These are phyloP conservation scores for Limnodromus scolopaceus DNA, from an alignment of 2,797 vertebrate genomes.

Conservation along the genomic window DNA sequence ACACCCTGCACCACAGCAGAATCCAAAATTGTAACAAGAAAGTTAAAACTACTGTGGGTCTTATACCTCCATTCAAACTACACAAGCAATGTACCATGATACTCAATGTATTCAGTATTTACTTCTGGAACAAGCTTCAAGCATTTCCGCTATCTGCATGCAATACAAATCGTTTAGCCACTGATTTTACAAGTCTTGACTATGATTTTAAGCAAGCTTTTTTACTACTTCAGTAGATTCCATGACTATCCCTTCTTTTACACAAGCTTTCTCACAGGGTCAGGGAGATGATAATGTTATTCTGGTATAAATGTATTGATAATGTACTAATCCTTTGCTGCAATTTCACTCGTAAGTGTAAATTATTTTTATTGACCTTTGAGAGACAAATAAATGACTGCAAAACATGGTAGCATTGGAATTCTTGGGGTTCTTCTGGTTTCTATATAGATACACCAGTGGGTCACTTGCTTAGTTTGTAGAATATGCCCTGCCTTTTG, in stretches of 20 bases:
- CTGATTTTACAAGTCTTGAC: not conserved
- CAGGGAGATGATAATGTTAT: not conserved
- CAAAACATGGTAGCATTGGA: not conserved
- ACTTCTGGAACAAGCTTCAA: not conserved
- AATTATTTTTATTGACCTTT: not conserved
- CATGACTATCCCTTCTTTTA: not conserved
- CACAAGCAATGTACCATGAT: rapidly evolving
- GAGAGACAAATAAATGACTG: not conserved
- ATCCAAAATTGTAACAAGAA: not conserved
- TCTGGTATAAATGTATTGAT: not conserved
- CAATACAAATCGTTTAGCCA: not conserved
- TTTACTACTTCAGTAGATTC: not conserved
- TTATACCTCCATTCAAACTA: not conserved
- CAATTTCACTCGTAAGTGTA: not conserved
- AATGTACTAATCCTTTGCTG: not conserved
- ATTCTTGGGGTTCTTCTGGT: not conserved
- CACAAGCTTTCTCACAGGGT: not conserved
- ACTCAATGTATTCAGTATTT: not conserved
- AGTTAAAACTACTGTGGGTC: not conserved
- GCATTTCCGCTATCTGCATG: not conserved
- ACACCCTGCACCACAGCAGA: not conserved
- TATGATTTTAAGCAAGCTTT: not conserved
- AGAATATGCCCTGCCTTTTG: not conserved
- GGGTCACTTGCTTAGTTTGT: not conserved
- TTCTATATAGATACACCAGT: not conserved